phyloP scores from a whole-genome alignment of 2,888 invertebrate species.

The Agrilus biguttatus region DNA sequence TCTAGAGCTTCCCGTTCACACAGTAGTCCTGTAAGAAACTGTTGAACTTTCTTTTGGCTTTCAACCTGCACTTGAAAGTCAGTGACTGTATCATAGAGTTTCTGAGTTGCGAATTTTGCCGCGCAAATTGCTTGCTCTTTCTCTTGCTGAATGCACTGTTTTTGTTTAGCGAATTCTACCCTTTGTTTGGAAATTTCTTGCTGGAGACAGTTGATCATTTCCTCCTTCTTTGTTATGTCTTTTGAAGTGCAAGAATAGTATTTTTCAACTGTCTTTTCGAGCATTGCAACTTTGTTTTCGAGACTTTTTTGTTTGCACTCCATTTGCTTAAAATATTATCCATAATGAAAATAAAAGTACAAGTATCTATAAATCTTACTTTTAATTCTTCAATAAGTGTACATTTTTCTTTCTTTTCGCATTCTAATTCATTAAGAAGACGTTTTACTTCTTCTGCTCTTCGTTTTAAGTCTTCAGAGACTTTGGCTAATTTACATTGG shows the following conservation, averaged over 20 bases:
- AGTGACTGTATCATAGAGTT: constrained; percentile 22
- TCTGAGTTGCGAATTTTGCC: constrained; percentile 24
- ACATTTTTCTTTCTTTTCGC: constrained; percentile 4
- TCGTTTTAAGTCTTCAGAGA: constrained; percentile 3
- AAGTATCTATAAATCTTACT: not conserved
- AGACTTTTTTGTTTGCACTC: constrained; percentile 1
- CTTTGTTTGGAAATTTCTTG: not conserved
- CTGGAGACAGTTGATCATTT: not conserved
- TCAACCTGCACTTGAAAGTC: constrained; percentile 23
- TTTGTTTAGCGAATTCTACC: constrained; percentile 4
- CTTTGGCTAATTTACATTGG: not conserved
- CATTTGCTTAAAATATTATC: constrained; percentile 1
- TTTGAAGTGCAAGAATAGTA: too few relatives aligned
- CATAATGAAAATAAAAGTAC: not conserved
- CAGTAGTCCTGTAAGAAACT: constrained; percentile 20
- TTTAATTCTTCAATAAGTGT: constrained; percentile 2
- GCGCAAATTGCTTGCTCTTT: constrained; percentile 22
- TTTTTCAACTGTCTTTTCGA: too few relatives aligned
- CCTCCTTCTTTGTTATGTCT: too few relatives aligned
- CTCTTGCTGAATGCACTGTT: constrained; percentile 12
- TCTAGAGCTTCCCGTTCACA: constrained; percentile 17
- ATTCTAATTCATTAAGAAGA: constrained; percentile 2
- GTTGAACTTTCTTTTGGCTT: constrained; percentile 21
- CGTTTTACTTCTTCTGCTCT: not conserved
- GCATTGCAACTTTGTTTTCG: constrained; percentile 3